Percentiles rank a stretch among this genome's conserved stretches.
These are phyloP conservation scores for Sinosuthora webbiana DNA, from an alignment of 2,113 vertebrate genomes.

Conservation along the genomic window DNA sequence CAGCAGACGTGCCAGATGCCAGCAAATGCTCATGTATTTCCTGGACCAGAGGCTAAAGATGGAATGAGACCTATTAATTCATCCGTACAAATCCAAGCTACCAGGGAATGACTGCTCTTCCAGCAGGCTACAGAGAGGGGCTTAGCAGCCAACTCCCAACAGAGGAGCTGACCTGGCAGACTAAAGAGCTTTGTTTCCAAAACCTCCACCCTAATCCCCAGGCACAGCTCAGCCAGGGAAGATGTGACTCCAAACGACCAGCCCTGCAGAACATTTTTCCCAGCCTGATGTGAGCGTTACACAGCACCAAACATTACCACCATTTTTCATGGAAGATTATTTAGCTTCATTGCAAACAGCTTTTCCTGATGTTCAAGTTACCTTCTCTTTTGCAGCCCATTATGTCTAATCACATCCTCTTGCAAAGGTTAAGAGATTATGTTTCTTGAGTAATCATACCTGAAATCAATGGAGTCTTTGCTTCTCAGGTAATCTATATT, in stretches of 20 bases:
- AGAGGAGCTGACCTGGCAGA: not conserved
- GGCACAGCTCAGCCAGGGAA: not conserved
- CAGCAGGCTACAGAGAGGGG: not conserved
- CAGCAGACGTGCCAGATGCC: not conserved
- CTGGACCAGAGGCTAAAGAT: not conserved
- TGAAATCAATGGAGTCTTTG: not conserved
- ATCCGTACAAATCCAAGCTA: not conserved
- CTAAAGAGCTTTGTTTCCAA: not conserved
- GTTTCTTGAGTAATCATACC: not conserved
- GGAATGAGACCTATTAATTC: not conserved
- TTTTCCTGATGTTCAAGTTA: not conserved
- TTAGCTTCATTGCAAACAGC: not conserved
- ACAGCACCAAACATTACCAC: not conserved
- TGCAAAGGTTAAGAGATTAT: not conserved
- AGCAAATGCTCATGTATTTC: not conserved
- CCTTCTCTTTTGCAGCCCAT: not conserved
- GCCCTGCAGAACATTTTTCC: not conserved
- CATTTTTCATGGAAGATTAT: not conserved
- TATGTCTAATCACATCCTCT: not conserved
- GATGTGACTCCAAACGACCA: not conserved
- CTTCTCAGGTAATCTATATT: not conserved
- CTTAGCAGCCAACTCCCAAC: not conserved
- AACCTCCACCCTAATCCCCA: not conserved
- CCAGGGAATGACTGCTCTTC: not conserved
- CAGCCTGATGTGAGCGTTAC: not conserved